These are phyloP conservation scores for Bombus huntii DNA, from an alignment of 1,140 invertebrate species.

Conservation along the genomic window DNA sequence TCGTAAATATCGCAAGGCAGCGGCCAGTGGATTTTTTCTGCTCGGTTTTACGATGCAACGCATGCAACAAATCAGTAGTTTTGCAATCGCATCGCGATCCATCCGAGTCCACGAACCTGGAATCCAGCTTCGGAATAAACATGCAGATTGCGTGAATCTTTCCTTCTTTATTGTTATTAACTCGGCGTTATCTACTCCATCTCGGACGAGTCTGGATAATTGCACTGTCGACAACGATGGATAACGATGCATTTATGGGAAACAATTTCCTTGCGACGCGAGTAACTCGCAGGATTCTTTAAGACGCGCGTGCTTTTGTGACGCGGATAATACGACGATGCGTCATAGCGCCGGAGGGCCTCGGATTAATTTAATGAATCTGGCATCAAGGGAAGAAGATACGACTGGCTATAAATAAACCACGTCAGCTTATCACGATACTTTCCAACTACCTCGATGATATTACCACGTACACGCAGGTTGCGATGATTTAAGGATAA, in stretches of 20 bases:
- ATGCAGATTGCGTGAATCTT: neutral
- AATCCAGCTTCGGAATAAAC: neutral
- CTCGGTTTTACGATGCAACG: slow-evolving; percentile 34
- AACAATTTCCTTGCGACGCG: neutral
- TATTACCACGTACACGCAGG: slow-evolving; percentile 45
- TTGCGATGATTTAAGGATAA: slow-evolving; percentile 46
- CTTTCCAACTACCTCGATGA: slow-evolving; percentile 63
- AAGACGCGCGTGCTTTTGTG: slow-evolving; percentile 11
- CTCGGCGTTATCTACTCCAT: neutral
- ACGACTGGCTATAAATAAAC: slow-evolving; percentile 67
- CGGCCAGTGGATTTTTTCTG: slow-evolving; percentile 19
- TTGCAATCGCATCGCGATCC: slow-evolving; percentile 8
- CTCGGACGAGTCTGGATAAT: neutral
- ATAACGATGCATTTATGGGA: neutral
- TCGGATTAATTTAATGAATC: slow-evolving; percentile 67
- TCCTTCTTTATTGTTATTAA: neutral
- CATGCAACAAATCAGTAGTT: slow-evolving; percentile 43
- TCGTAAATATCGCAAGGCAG: slow-evolving; percentile 43
- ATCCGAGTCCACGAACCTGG: neutral
- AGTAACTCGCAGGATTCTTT: neutral
- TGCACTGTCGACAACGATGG: neutral
- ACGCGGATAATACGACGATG: slow-evolving; percentile 41
- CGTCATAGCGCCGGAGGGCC: slow-evolving; percentile 34
- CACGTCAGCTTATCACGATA: slow-evolving; percentile 60
- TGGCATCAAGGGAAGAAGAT: slow-evolving; percentile 55